Evolutionary conservation across 2,113 vertebrate species (phyloP), one percentile per base, ranked within the genome.

Genomic region (Lepus timidus): DNA sequence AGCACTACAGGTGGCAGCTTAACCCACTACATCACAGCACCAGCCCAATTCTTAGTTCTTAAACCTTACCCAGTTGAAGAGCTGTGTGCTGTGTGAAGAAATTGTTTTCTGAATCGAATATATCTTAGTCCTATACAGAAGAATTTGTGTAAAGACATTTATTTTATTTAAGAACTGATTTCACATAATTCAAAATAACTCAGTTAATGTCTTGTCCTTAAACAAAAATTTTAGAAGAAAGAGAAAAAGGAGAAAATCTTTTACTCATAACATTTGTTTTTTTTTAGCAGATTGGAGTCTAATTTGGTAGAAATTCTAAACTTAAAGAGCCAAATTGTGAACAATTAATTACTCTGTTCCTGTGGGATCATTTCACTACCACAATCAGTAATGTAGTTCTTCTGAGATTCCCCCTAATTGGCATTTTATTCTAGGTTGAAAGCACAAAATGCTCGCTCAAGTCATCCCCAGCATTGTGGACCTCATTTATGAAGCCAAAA

Each of bases 371-470:
- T 94, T 96, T 95, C 3, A 4, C 29, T 29, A 94, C 86, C 68
- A 85, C 52, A 89, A 92, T 44, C 70, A 90, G 44, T 9, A 86
- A 1, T 73, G 33, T n/a, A 83, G 76, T 90, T 44, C 31, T 94
- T 96, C 44, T 81, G 93, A 95, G 7, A 68, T 44, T 91, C 58
- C 88, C 4, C n/a, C n/a, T 61, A 74, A 23, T n/a, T 27, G 84
- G 33, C 61, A 95, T 83, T 81, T 85, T 70, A 94, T 91, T 79
- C 86, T 73, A 44, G 17, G 51, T 1, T 94, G 51, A 78, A 97
- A 96, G 95, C 44, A 85, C 85, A 96, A 39, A 87, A 90, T 93
- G 83, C 86, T 95, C 85, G 89, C 44, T 91, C 68, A 92, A 44
- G 68, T 52, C 91, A 62, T 86, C 96, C 29, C 4, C 49, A 10